A percentile compares a stretch with the other conserved stretches of the same genome.
Conservation (phyloP, 2,888 invertebrate genomes). For the Acanthococcus lagerstroemiae region DNA sequence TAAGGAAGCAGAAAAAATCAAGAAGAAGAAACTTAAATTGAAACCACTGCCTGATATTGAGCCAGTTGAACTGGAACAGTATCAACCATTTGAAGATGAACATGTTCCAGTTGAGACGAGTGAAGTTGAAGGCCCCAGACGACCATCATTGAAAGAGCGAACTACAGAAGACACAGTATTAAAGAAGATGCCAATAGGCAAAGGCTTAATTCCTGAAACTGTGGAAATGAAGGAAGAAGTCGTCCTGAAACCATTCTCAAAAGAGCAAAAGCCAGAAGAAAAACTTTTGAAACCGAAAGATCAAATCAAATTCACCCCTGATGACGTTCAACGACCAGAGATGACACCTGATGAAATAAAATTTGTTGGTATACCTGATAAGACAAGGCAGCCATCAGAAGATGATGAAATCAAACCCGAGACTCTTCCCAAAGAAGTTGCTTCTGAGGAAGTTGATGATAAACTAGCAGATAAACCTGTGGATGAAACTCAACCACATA, state of each 20-base stretch:
- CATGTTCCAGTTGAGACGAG: neutral
- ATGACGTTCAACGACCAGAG: neutral
- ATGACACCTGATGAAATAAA: slow-evolving; percentile 12
- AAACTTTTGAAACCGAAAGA: neutral
- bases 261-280: slow-evolving; percentile 37
- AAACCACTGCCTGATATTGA: slow-evolving; percentile 42
- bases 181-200: slow-evolving; percentile 11
- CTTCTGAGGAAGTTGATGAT: neutral
- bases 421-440: too few relatives aligned
- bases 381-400: neutral
- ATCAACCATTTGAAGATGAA: neutral
- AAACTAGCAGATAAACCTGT: neutral
- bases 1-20: slow-evolving; percentile 44
- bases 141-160: neutral
- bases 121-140: neutral
- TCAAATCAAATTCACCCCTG: slow-evolving; percentile 3
- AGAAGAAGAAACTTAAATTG: slow-evolving; percentile 43
- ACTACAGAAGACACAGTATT: slow-evolving; percentile 32
- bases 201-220: slow-evolving; percentile 31
- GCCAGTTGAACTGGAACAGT: slow-evolving; percentile 43
- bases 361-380: neutral
- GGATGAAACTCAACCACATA: slow-evolving; percentile 44
- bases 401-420: neutral
- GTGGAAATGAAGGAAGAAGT: slow-evolving; percentile 31
- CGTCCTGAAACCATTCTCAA: slow-evolving; percentile 39